Evolutionary conservation across 2,797 vertebrate species (phyloP).

Genomic region (Varecia variegata): DNA sequence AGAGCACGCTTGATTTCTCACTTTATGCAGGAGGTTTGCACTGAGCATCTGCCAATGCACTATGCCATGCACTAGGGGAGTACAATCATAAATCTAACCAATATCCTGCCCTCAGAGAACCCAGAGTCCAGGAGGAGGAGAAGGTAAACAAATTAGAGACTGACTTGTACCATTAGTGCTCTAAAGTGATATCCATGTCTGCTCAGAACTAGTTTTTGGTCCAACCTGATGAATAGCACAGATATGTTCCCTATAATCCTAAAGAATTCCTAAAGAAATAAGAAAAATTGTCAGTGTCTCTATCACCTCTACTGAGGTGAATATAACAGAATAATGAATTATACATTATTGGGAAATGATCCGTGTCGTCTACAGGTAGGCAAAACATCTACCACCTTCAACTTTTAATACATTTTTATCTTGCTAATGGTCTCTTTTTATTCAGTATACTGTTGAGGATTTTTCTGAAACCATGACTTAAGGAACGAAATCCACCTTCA

Average conservation of each 20-base stretch:
- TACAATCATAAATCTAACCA: not conserved
- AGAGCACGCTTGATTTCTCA: not conserved
- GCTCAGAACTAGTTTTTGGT: not conserved
- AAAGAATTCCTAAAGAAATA: not conserved
- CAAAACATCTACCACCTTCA: not conserved
- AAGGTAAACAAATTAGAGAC: not conserved
- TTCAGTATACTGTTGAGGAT: not conserved
- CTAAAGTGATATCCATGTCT: not conserved
- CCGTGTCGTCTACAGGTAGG: not conserved
- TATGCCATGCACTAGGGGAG: not conserved
- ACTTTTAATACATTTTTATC: not conserved
- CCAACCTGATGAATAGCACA: not conserved
- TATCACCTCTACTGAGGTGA: not conserved
- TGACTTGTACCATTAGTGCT: not conserved
- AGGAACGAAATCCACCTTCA: conserved; percentile 67
- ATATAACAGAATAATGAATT: conserved; percentile 32
- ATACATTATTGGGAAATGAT: not conserved
- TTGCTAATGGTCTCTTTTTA: not conserved
- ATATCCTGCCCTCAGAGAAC: not conserved
- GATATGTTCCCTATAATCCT: not conserved
- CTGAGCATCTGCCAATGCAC: not conserved
- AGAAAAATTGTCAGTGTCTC: not conserved
- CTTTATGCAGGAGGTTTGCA: not conserved
- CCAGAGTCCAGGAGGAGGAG: not conserved
- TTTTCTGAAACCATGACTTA: conserved; percentile 42